These are phyloP conservation scores for Montipora efflorescens DNA, from an alignment of 64 coral and sea anemone genomes.

Conservation along the genomic window DNA sequence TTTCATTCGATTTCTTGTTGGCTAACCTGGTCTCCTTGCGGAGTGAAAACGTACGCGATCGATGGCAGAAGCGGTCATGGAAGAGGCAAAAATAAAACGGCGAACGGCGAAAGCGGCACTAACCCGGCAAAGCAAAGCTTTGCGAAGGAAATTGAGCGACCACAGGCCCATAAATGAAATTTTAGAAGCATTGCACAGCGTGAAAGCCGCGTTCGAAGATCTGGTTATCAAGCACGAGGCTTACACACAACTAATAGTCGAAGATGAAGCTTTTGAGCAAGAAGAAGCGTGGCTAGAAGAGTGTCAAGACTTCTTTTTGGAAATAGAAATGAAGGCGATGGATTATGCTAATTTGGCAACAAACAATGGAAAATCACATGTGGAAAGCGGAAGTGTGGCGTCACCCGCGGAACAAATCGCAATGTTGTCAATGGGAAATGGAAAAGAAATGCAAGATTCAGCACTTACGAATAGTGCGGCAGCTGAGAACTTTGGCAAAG, in stretches of 20 bases:
- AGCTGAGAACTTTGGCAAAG: too few relatives aligned
- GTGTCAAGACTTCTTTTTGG: background rate
- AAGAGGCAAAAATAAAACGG: too few relatives aligned
- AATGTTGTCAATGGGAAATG: background rate
- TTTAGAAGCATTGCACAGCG: background rate
- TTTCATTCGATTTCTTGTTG: too few relatives aligned
- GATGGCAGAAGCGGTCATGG: too few relatives aligned
- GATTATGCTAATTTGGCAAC: background rate
- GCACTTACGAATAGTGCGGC: background rate
- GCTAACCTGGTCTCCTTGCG: background rate
- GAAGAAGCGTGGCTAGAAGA: background rate
- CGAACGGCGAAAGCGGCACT: background rate
- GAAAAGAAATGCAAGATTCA: background rate
- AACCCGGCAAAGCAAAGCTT: conserved; percentile 39
- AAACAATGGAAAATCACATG: background rate
- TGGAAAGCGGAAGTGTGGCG: background rate
- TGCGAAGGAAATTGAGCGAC: background rate
- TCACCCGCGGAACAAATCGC: background rate
- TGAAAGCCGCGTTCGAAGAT: background rate
- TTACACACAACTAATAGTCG: background rate
- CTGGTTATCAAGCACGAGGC: background rate
- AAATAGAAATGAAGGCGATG: background rate
- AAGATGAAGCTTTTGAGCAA: background rate
- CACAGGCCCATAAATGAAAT: background rate
- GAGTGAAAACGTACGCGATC: too few relatives aligned